phyloP scores from a whole-genome alignment of 2,113 vertebrate species.

The Gymnorhina tibicen region DNA sequence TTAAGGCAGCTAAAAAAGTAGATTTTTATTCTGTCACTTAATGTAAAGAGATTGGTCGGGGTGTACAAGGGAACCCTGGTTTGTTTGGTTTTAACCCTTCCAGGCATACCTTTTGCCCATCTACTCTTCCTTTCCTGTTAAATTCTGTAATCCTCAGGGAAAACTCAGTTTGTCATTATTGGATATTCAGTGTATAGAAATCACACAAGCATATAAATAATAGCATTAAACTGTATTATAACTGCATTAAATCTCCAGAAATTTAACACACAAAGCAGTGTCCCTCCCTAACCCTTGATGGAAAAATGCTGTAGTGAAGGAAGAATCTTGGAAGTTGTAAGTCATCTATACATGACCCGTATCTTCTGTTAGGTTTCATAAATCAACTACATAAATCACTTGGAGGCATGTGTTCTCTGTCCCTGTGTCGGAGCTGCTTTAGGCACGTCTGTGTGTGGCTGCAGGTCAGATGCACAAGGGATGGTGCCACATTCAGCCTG shows the following conservation, averaged over 20 bases:
- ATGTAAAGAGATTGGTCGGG: neutral
- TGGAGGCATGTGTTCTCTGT: neutral
- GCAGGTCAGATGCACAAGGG: neutral
- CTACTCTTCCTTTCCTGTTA: neutral
- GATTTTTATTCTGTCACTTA: neutral
- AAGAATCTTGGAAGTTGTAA: neutral
- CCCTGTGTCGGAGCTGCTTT: neutral
- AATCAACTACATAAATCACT: neutral
- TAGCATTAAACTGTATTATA: neutral
- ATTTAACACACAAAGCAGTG: neutral
- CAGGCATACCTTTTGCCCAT: neutral
- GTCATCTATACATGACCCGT: neutral
- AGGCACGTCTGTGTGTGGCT: accelerated
- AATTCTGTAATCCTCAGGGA: neutral
- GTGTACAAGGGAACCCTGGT: neutral
- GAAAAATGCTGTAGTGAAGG: neutral
- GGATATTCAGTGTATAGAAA: neutral
- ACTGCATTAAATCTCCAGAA: neutral
- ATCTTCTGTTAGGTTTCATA: neutral
- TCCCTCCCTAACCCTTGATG: neutral
- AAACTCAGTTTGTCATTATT: neutral
- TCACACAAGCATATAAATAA: neutral
- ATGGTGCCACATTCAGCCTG: neutral
- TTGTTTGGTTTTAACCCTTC: neutral
- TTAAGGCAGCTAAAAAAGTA: neutral